phyloP scores from a whole-genome alignment of 2,888 invertebrate species.

The Dysmachus trigonus region DNA sequence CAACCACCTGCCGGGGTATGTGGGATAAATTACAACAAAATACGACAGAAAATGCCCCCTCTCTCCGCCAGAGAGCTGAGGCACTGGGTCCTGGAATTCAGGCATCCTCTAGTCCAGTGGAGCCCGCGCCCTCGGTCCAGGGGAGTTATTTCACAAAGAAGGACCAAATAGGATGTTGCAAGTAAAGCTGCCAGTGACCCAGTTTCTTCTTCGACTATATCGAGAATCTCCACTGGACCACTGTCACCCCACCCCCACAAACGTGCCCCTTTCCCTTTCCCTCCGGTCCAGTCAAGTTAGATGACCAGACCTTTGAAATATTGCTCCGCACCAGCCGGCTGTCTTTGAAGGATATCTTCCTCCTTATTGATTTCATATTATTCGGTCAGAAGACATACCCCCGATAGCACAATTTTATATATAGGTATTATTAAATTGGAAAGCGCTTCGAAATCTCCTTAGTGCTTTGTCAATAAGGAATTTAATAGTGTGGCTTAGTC shows the following conservation, averaged over 20 bases:
- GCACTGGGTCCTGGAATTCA: neutral
- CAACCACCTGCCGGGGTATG: slow-evolving; percentile 5
- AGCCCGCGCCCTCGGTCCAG: neutral
- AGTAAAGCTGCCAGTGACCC: slow-evolving; percentile 11
- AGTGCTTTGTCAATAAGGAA: slow-evolving; percentile 27
- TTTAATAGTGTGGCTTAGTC: slow-evolving; percentile 8
- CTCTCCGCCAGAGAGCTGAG: too few species aligned
- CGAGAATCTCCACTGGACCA: neutral
- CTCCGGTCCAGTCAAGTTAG: neutral
- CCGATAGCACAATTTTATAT: neutral
- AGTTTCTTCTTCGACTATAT: neutral
- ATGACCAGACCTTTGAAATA: slow-evolving; percentile 14
- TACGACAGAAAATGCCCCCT: neutral
- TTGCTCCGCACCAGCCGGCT: neutral
- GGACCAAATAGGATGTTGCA: slow-evolving; percentile 21
- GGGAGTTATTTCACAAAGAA: neutral
- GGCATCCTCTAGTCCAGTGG: neutral
- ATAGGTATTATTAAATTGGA: slow-evolving; percentile 21
- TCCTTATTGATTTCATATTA: slow-evolving; percentile 23
- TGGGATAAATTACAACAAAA: slow-evolving; percentile 3
- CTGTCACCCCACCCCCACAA: too few species aligned
- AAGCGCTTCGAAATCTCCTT: slow-evolving; percentile 11
- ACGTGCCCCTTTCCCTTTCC: too few species aligned
- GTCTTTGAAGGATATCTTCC: neutral
- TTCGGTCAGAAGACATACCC: slow-evolving; percentile 12